Conservation (phyloP, 2,113 vertebrate species). For the Sebastes fasciatus region DNA sequence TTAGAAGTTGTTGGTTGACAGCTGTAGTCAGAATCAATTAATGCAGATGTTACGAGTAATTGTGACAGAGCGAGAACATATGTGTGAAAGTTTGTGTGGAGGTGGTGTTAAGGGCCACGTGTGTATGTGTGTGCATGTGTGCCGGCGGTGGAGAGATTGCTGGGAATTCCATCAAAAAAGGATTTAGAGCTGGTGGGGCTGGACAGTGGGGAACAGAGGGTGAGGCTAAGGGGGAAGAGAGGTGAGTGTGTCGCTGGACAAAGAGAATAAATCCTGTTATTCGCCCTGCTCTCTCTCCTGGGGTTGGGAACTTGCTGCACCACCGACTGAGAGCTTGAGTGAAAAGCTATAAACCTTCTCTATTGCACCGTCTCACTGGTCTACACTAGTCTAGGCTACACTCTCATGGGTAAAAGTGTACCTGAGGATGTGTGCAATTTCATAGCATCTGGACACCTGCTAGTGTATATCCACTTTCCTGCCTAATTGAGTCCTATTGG, state of each 20-base stretch:
- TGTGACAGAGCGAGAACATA: conserved; percentile 5
- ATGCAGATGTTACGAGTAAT: conserved; percentile 12
- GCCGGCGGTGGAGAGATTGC: conserved; percentile 49
- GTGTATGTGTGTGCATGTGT: conserved; percentile 18
- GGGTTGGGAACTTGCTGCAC: conserved; percentile 71
- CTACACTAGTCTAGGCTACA: neutral
- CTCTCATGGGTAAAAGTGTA: neutral
- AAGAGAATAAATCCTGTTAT: conserved; percentile 79
- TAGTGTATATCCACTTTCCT: neutral
- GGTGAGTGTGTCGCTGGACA: conserved; percentile 70
- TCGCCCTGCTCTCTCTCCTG: conserved; percentile 54
- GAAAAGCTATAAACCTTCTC: conserved; percentile 31
- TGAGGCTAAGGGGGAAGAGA: conserved; percentile 45
- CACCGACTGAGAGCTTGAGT: conserved; percentile 28
- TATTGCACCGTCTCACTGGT: conserved; percentile 17
- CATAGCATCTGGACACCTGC: conserved; percentile 12
- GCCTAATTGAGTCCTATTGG: conserved; percentile 15
- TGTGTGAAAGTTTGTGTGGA: conserved; percentile 10
- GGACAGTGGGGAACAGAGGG: conserved; percentile 66
- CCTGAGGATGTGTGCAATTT: neutral
- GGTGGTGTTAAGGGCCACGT: conserved; percentile 15
- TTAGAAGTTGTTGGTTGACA: conserved; percentile 15
- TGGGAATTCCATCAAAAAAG: conserved; percentile 84
- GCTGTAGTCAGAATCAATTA: conserved; percentile 18
- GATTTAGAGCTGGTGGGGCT: conserved; percentile 75